phyloP scores from a whole-genome alignment of 2,113 vertebrate genomes.

The Ptyas mucosa region DNA sequence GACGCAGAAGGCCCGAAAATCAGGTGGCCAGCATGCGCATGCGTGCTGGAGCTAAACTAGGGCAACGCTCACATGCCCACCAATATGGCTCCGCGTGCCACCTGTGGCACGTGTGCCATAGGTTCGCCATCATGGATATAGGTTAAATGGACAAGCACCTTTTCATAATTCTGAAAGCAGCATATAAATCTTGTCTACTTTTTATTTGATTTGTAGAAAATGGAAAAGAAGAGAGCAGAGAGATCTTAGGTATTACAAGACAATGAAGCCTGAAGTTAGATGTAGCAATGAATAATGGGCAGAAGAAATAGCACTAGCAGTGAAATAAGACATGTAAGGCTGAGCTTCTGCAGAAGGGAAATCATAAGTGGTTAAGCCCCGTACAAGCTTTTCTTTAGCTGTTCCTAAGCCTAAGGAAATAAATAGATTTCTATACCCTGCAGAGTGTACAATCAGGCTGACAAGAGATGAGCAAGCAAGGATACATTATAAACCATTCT shows the following conservation, averaged over 20 bases:
- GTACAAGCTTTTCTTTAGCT: not conserved
- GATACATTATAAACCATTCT: not conserved
- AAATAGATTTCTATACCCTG: not conserved
- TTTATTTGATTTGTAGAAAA: not conserved
- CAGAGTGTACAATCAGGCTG: not conserved
- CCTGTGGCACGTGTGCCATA: too few species aligned
- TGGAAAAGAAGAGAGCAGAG: not conserved
- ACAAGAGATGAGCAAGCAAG: not conserved
- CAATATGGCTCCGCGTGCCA: too few species aligned
- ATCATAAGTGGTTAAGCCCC: not conserved
- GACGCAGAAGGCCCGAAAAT: too few species aligned
- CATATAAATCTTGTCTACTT: not conserved
- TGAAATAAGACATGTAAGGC: not conserved
- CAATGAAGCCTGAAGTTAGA: not conserved
- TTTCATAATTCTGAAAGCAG: not conserved
- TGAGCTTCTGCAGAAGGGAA: not conserved
- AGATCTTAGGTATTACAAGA: not conserved
- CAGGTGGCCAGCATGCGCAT: too few species aligned
- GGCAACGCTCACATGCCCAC: too few species aligned
- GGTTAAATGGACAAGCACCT: not conserved
- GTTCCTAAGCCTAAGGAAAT: not conserved
- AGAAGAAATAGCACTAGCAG: not conserved
- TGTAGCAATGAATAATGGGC: not conserved
- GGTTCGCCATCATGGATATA: too few species aligned
- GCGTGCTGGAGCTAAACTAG: too few species aligned